Percentiles rank a stretch among this genome's conserved stretches.
Evolutionary conservation across 1,140 invertebrate genomes (phyloP).

Genomic region (Bombus pascuorum): DNA sequence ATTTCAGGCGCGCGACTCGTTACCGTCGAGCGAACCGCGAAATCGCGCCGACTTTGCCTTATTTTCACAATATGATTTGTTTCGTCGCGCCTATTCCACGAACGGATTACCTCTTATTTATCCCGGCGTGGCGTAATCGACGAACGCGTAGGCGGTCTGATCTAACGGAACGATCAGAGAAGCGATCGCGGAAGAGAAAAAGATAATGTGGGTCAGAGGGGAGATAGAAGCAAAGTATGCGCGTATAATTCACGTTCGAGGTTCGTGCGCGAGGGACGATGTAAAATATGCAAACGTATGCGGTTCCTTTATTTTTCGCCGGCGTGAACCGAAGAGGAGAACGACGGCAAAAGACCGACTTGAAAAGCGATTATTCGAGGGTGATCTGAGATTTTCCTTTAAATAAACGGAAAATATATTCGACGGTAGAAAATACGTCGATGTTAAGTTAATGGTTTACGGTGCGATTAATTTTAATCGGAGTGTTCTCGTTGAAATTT

Average conservation of each 20-base stretch:
- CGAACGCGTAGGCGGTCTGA: no score
- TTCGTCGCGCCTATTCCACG: no score
- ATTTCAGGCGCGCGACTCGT: no score
- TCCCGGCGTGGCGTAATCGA: no score
- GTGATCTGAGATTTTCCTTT: no score
- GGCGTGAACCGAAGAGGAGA: not conserved
- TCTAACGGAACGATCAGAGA: not conserved
- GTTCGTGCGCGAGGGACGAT: not conserved
- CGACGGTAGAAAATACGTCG: not conserved
- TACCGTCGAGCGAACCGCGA: no score
- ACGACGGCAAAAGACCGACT: not conserved
- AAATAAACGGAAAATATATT: no score
- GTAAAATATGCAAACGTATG: constrained; percentile 40
- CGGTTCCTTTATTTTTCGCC: constrained; percentile 15
- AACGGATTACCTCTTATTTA: no score
- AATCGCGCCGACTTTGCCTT: no score
- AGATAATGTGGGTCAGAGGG: not conserved
- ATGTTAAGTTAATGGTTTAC: not conserved
- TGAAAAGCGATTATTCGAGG: not conserved
- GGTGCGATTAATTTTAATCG: not conserved
- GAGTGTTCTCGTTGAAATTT: not conserved
- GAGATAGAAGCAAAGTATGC: not conserved
- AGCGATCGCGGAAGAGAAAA: not conserved
- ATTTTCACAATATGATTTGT: no score
- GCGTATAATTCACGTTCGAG: not conserved